These are phyloP conservation scores for Cyclina sinensis DNA, from an alignment of 1,140 invertebrate species.

Conservation along the genomic window DNA sequence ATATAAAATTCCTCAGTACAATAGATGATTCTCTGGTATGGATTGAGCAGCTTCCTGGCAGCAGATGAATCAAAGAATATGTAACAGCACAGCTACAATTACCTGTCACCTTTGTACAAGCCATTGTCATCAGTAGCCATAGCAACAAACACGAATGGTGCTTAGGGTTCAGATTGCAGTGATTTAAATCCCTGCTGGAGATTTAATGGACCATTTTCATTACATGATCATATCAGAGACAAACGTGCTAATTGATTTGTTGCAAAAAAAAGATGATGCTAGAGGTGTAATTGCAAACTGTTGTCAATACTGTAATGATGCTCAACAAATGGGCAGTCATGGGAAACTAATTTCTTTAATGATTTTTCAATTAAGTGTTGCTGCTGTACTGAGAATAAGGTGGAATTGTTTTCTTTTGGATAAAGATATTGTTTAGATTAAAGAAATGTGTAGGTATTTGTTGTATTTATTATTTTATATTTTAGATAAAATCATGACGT, in stretches of 20 bases:
- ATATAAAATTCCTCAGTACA: no score
- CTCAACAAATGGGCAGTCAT: conserved; percentile 41
- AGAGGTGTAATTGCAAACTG: conserved; percentile 44
- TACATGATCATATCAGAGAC: conserved; percentile 11
- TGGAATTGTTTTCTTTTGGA: conserved; percentile 1
- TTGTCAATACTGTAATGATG: conserved; percentile 25
- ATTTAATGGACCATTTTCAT: conserved; percentile 12
- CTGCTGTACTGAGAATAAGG: background rate
- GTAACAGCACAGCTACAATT: background rate
- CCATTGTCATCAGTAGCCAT: conserved; percentile 35
- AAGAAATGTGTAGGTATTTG: conserved; percentile 10
- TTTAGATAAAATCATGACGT: no score
- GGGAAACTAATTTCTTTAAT: conserved; percentile 47
- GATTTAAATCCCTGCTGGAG: background rate
- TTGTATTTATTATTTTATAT: no score
- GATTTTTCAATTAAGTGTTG: conserved; percentile 44
- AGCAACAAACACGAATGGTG: background rate
- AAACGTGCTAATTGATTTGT: conserved; percentile 29
- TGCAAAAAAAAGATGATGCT: conserved; percentile 33
- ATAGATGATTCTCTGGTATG: no score
- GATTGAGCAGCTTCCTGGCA: no score
- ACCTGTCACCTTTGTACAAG: background rate
- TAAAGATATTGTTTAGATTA: background rate
- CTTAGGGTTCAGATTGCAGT: conserved; percentile 5
- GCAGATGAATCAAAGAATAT: no score